Evolutionary conservation across 1,140 invertebrate species (phyloP).

Genomic region (Saccostrea echinata): DNA sequence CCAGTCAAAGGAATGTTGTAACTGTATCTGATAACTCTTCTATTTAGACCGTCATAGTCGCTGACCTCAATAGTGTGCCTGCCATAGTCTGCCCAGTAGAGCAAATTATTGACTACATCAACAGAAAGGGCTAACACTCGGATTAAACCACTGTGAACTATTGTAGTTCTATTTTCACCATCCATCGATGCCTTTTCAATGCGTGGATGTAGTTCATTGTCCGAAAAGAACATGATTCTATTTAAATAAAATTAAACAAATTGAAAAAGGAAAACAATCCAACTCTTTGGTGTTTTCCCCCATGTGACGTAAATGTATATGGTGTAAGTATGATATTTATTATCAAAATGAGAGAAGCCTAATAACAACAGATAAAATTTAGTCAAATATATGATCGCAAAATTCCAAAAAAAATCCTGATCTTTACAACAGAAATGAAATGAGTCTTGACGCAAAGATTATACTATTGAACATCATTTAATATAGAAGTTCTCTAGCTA

Average conservation of each 20-base stretch:
- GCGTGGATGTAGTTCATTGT: neutral
- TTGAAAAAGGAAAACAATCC: too few relatives aligned
- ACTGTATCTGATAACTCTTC: neutral
- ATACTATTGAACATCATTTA: too few relatives aligned
- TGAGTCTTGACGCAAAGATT: too few relatives aligned
- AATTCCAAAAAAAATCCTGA: too few relatives aligned
- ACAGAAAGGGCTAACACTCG: neutral
- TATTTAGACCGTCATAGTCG: neutral
- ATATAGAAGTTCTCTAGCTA: too few relatives aligned
- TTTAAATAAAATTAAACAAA: neutral
- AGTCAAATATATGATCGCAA: too few relatives aligned
- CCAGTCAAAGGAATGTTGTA: neutral
- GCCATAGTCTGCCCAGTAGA: neutral
- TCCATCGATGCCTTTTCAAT: neutral
- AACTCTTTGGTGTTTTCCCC: too few relatives aligned
- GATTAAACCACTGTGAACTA: neutral
- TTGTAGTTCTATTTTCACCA: neutral
- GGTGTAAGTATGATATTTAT: too few relatives aligned
- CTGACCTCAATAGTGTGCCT: neutral
- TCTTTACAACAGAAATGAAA: too few relatives aligned
- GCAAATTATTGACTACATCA: neutral
- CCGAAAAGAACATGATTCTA: slow-evolving; percentile 1
- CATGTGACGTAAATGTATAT: too few relatives aligned
- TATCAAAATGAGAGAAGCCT: too few relatives aligned
- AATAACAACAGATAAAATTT: too few relatives aligned